Percentiles rank a stretch among this genome's conserved stretches.
phyloP scores from a whole-genome alignment of 2,113 vertebrate genomes.

The Rhinogobius similis region DNA sequence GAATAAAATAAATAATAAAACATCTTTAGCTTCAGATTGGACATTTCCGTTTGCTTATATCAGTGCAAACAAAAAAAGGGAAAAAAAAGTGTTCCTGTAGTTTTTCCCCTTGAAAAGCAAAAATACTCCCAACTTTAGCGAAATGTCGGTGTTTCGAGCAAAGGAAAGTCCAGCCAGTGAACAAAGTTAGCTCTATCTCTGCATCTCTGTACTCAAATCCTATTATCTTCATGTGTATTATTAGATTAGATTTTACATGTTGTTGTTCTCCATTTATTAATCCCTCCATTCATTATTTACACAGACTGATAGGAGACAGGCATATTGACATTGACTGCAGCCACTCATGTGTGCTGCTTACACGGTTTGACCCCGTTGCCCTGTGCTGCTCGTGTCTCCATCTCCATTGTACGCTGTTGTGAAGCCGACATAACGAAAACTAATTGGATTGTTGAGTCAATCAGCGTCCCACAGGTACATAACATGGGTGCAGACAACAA shows the following conservation, averaged over 20 bases:
- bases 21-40: no score
- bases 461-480: constrained; percentile 75
- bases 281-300: background rate
- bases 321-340: background rate
- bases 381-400: constrained; percentile 14
- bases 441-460: constrained; percentile 78
- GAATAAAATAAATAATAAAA: no score
- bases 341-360: constrained; percentile 25
- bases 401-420: constrained; percentile 48
- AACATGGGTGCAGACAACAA: constrained; percentile 71
- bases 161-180: no score
- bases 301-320: background rate
- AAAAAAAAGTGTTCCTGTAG: no score
- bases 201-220: background rate
- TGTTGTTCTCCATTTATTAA: constrained; percentile 6
- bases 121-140: no score
- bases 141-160: background rate
- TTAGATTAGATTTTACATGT: background rate
- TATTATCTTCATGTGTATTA: background rate
- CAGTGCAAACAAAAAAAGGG: no score
- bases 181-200: background rate
- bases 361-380: constrained; percentile 31
- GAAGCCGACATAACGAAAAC: constrained; percentile 60
- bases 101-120: background rate
- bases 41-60: no score